Percentiles rank a stretch among this genome's conserved stretches.
These are phyloP conservation scores for Anas platyrhynchos DNA, from an alignment of 2,113 vertebrate species.

Conservation along the genomic window DNA sequence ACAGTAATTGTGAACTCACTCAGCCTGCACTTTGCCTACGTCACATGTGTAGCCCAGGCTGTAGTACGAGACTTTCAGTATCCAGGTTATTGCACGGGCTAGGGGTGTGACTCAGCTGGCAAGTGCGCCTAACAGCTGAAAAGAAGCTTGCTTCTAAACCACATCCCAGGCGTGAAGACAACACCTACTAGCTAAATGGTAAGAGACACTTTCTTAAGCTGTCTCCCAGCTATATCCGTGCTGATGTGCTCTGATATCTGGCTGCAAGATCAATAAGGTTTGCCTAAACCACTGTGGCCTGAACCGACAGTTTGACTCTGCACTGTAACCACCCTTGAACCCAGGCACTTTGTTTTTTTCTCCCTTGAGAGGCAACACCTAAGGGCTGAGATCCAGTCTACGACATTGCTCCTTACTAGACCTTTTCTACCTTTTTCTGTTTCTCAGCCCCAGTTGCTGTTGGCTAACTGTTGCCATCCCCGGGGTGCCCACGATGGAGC, in stretches of 20 bases:
- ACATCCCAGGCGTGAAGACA: constrained; percentile 26
- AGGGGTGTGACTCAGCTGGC: neutral
- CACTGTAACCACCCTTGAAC: neutral
- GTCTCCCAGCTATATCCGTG: neutral
- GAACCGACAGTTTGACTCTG: neutral
- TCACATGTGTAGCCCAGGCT: neutral
- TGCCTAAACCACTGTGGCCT: neutral
- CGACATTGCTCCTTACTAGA: neutral
- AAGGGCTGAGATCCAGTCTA: neutral
- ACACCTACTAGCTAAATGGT: neutral
- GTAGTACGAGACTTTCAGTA: neutral
- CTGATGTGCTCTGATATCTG: neutral
- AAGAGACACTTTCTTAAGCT: neutral
- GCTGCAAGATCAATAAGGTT: neutral
- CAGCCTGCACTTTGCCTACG: neutral
- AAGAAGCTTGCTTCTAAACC: constrained; percentile 8
- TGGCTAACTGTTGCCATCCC: neutral
- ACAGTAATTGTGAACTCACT: neutral
- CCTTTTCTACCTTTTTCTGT: neutral
- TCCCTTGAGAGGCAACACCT: neutral
- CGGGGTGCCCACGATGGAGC: accelerated
- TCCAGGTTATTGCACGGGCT: neutral
- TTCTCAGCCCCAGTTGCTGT: neutral
- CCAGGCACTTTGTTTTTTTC: neutral
- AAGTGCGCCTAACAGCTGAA: neutral